Conservation (phyloP, 2,797 vertebrate species). For the Gallinago solitaria region DNA sequence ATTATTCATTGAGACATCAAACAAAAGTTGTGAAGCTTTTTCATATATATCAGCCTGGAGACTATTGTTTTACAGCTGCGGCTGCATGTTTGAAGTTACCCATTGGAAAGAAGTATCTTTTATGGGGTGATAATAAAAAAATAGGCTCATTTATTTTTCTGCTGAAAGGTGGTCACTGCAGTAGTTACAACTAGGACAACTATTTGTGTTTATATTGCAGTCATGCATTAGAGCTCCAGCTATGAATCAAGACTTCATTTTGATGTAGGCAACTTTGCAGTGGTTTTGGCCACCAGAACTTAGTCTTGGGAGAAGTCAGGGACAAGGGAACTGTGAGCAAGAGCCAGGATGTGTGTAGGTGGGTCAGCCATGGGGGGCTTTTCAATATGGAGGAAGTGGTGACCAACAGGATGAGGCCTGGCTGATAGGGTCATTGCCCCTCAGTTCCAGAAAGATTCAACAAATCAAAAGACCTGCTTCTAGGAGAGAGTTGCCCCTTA, state of each 20-base stretch:
- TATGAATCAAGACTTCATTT: not conserved
- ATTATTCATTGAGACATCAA: not conserved
- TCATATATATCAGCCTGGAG: not conserved
- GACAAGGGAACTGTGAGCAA: not conserved
- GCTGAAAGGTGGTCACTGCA: not conserved
- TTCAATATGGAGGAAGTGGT: not conserved
- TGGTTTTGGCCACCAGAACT: not conserved
- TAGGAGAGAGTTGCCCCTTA: not conserved
- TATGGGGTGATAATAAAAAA: not conserved
- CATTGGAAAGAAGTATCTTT: not conserved
- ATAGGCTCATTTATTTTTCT: not conserved
- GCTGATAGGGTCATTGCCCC: not conserved
- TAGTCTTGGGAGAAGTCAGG: not conserved
- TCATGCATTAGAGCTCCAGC: not conserved
- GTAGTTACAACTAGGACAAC: not conserved
- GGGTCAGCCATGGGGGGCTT: not conserved
- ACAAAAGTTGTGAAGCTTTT: not conserved
- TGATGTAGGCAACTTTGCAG: not conserved
- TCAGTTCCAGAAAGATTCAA: not conserved
- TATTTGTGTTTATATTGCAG: not conserved
- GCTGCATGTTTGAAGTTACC: not conserved
- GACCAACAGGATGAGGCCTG: not conserved
- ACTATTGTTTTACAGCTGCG: not conserved
- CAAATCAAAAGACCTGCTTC: not conserved
- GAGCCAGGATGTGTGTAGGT: accelerated